Evolutionary conservation across 2,113 vertebrate species (phyloP).

Genomic region (Sapajus apella): DNA sequence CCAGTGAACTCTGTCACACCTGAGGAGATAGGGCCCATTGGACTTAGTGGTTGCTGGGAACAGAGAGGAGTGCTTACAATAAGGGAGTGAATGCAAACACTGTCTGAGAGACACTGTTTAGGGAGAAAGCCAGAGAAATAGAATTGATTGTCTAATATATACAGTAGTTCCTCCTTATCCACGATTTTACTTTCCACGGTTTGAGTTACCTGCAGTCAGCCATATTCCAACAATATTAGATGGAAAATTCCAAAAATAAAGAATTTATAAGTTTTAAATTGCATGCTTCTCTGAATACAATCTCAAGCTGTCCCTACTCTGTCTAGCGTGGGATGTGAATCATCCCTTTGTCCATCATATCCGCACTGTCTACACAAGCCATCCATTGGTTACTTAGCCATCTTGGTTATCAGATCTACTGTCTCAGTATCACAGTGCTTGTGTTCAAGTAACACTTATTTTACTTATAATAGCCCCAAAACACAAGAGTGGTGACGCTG

Average conservation of each 20-base stretch:
- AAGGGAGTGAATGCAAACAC: not conserved
- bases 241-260: not conserved
- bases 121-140: not conserved
- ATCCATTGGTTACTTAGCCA: not conserved
- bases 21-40: not conserved
- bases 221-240: not conserved
- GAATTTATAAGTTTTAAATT: not conserved
- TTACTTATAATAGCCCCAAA: not conserved
- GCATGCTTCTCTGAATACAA: not conserved
- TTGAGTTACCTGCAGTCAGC: not conserved
- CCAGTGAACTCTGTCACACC: not conserved
- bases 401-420: not conserved
- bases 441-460: not conserved
- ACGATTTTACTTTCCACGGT: not conserved
- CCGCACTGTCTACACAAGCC: not conserved
- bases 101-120: not conserved
- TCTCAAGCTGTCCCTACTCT: not conserved
- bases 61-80: not conserved
- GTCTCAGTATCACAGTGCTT: not conserved
- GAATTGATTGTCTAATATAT: not conserved
- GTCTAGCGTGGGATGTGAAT: not conserved
- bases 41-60: not conserved
- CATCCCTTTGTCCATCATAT: not conserved
- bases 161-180: not conserved
- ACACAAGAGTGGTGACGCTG: not conserved